These are phyloP conservation scores for Alaudala cheleensis DNA, from an alignment of 2,113 vertebrate genomes.

Conservation along the genomic window DNA sequence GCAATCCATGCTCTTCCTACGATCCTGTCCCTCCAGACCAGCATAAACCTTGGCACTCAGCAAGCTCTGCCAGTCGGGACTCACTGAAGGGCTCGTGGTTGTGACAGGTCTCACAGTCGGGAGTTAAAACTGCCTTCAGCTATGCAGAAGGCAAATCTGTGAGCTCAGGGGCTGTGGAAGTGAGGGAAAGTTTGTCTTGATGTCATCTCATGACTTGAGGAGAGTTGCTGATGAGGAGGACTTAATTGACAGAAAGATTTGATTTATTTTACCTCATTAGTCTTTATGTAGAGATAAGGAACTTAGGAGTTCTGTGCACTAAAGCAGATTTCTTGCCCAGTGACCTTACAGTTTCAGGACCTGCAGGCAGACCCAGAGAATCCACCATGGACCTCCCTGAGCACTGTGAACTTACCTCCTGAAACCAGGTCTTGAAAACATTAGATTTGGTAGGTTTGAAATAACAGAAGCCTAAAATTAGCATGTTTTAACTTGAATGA, in stretches of 20 bases:
- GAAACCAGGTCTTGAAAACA: neutral
- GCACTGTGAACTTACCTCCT: neutral
- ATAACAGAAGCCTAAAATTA: neutral
- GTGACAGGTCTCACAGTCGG: neutral
- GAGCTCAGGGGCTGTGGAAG: rapidly evolving
- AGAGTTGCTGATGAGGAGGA: neutral
- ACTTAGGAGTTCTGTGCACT: neutral
- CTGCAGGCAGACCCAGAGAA: neutral
- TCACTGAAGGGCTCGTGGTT: rapidly evolving
- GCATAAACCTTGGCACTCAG: rapidly evolving
- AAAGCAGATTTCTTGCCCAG: neutral
- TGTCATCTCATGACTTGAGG: neutral
- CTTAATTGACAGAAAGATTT: neutral
- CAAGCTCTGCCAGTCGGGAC: neutral
- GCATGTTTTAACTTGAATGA: neutral
- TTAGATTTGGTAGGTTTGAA: neutral
- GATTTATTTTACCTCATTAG: neutral
- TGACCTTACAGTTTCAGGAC: neutral
- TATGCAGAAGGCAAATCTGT: neutral
- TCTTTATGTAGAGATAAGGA: neutral
- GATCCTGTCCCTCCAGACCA: neutral
- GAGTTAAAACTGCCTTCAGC: neutral
- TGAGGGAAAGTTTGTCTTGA: neutral
- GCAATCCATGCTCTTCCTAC: neutral
- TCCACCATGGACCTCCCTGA: neutral